Base-by-base conservation (phyloP, 1,140 invertebrate species). In the Penaeus indicus region DNA sequence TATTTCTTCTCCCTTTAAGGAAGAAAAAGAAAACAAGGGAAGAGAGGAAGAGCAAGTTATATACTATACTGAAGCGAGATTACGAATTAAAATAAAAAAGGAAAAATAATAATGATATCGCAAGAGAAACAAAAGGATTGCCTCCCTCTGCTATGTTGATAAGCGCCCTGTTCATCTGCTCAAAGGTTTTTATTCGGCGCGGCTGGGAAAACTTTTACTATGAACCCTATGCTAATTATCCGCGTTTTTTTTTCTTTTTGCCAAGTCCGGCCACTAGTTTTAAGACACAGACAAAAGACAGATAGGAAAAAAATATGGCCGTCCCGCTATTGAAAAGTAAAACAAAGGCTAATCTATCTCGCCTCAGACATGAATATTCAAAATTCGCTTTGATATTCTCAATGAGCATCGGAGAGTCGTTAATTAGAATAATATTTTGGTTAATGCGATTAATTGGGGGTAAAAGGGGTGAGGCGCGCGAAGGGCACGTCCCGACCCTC, bases 361-460 rank as follows among this genome's bases (percentile, higher is more conserved):
- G 47, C 79, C 60, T n/a, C 21, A 63, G 67, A 88, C 69, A 88
- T 88, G 86, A 88, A 88, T 88, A 88, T 88, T 88, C 86, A 88
- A 84, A 88, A 88, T 38, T 78, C 67, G 47, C 86, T 88, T 88
- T 88, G 86, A 88, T 88, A 88, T 88, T 88, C 86, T 84, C 61
- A 82, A 82, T 75, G 86, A 87, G 86, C 86, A 62, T 16, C 80
- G 80, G 80, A 88, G 80, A 84, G 25, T 64, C 67, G 69, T 67
- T 88, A 88, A 88, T 88, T 88, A 88, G 80, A 88, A 88, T 88
- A 88, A 88, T 88, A 88, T 88, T 88, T 88, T 88, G 86, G 86
- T 83, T 88, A 88, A 88, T 88, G 86, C 86, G 86, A 88, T 88
- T 88, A 88, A 88, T 88, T 88, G 86, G 67, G 78, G 69, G 86